Evolutionary conservation across 2,113 vertebrate genomes (phyloP), one percentile per base, ranked within the genome.

Genomic region (Catharus minimus): DNA sequence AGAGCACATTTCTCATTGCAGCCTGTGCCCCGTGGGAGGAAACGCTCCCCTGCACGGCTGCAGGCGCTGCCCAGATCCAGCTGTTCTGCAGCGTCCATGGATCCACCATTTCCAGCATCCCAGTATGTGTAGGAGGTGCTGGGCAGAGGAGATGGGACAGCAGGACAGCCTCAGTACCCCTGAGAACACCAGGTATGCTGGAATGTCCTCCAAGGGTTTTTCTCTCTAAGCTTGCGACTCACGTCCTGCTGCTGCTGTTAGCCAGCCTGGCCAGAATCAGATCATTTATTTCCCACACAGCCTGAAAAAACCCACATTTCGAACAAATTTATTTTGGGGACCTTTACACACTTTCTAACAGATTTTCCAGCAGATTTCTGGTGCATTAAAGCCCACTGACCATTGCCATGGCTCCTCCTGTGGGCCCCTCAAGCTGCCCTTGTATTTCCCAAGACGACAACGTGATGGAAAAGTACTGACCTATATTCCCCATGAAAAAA

Each of bases 31-130:
- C 0, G 0, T 1, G 28, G 41, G 38, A 82, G 41, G 11, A 81
- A 55, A 55, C 0, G 0, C 24, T 57, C 20, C n/a, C 44, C 50
- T 60, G 72, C 4, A 0, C 1, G 0, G 43, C 64, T 62, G 56
- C 28, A 33, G 61, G 44, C 13, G 0, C 61, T 75, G 61, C 78
- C 49, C 66, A n/a, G 13, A 78, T 36, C 61, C 81, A 91, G 69
- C 61, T 91, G 81, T 8, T 58, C 38, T 47, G 33, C 85, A 87
- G 57, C 21, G 20, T 47, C 60, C 53, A n/a, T 1, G 3, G 57
- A 44, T 50, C 16, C 44, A n/a, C n/a, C 30, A 9, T 78, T 82
- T 41, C 53, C 88, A 78, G 10, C n/a, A 50, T 39, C 60, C 13
- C 33, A 22, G 33, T 4, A 7, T 6, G 46, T 53, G 49, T 13